Percentiles rank a stretch among this genome's conserved stretches.
These are phyloP conservation scores for Nomada hirtipes DNA, from an alignment of 2,888 invertebrate species.

Conservation along the genomic window DNA sequence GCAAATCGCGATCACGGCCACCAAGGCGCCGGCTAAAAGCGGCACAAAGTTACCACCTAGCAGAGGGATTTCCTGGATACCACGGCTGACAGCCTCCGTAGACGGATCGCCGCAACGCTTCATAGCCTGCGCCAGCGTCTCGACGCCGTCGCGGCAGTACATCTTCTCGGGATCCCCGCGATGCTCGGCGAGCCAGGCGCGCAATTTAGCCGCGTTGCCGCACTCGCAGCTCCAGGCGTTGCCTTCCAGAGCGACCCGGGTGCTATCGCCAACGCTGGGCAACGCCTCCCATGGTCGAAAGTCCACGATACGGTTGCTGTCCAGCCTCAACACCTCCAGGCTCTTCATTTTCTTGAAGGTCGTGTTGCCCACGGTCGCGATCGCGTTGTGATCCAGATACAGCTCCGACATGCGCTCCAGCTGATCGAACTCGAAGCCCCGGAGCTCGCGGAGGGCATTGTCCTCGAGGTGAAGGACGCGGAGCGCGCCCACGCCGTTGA, in stretches of 20 bases:
- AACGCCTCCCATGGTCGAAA: slow-evolving; percentile 90
- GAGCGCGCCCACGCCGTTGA: slow-evolving; percentile 91
- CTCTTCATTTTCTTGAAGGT: slow-evolving; percentile 91
- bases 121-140: slow-evolving; percentile 86
- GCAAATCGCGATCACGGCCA: slow-evolving; percentile 89
- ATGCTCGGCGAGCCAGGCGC: slow-evolving; percentile 89
- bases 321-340: slow-evolving; percentile 90
- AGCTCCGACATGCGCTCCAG: slow-evolving; percentile 90
- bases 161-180: slow-evolving; percentile 89
- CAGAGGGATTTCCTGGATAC: slow-evolving; percentile 88
- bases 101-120: slow-evolving; percentile 88
- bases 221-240: slow-evolving; percentile 95
- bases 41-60: slow-evolving; percentile 91
- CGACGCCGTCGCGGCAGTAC: slow-evolving; percentile 87
- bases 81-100: slow-evolving; percentile 88
- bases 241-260: slow-evolving; percentile 90
- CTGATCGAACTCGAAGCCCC: slow-evolving; percentile 92
- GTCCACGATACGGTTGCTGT: slow-evolving; percentile 91
- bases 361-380: slow-evolving; percentile 90
- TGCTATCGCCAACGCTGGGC: slow-evolving; percentile 85
- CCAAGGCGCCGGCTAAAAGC: slow-evolving; percentile 89
- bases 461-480: slow-evolving; percentile 91
- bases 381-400: slow-evolving; percentile 91
- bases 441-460: slow-evolving; percentile 89
- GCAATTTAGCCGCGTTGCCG: slow-evolving; percentile 88